Base-by-base conservation (phyloP, 1,140 invertebrate species). In the Drosophila guanche region DNA sequence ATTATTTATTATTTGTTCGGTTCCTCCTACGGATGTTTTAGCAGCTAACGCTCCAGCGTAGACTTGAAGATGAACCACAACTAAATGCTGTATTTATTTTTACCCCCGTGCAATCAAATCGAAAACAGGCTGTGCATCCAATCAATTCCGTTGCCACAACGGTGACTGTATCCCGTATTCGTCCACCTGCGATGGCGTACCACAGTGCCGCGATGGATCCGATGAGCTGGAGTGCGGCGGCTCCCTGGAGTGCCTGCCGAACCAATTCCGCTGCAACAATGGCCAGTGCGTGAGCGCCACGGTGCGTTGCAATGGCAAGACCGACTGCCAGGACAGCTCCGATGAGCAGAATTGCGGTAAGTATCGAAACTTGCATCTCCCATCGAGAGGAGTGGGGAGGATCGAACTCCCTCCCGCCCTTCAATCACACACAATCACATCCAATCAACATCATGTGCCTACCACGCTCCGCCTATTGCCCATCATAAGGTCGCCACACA, bases 271-370 rank as follows among this genome's bases (percentile, higher is more conserved):
- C 46, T 94, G 94, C 61, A 73, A 79, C 14, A 92, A 89, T 40
- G 93, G 93, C 22, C 92, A 92, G 67, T 95, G 94, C 50, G 92
- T 94, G 4, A 91, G 86, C 48, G 53, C 89, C 8, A 91, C 91
- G 14, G 92, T 92, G 63, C 76, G 93, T 20, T 96, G 96, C 88
- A 93, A 97, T 89, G 93, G 94, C 62, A 90, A 93, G 14, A 86
- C 90, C 29, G 95, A 97, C 78, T 97, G 96, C 89, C 77, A 79
- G n/a, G 95, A 96, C 81, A 92, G 93, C 56, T 94, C 94, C 37
- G 96, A 97, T 92, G 96, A 97, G 92, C 91, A 90, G 40, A 92
- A 93, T 86, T 95, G 95, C 89, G 89, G 93, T 94, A 92, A 92
- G 93, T 93, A 84, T 55, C 12, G 3, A 20, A 20, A 20, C 16